These are phyloP conservation scores for Andrena dorsata DNA, from an alignment of 2,888 invertebrate species.

Conservation along the genomic window DNA sequence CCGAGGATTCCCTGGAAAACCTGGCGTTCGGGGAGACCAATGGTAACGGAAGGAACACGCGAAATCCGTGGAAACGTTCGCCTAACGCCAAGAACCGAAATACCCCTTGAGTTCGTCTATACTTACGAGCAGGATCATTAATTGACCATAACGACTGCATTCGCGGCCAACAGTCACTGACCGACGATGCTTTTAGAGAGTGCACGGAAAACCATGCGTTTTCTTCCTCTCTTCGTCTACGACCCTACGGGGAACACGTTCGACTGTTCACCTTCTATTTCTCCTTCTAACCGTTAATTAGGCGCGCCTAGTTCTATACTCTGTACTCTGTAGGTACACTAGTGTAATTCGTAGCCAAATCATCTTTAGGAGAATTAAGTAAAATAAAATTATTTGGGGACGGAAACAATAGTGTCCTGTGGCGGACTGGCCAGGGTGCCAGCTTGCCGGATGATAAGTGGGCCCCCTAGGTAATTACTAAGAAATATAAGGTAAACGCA, in stretches of 20 bases:
- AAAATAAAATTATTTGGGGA: too few relatives aligned
- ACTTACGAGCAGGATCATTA: slow-evolving; percentile 57
- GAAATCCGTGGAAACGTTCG: slow-evolving; percentile 55
- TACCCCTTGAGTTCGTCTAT: slow-evolving; percentile 47
- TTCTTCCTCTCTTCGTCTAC: neutral
- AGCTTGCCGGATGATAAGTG: too few relatives aligned
- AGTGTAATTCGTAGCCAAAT: too few relatives aligned
- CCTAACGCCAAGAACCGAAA: slow-evolving; percentile 56
- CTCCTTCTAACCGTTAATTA: neutral
- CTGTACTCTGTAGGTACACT: neutral
- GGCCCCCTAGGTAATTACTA: too few relatives aligned
- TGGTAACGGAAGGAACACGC: neutral
- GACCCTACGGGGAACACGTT: too few relatives aligned
- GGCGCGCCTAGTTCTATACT: neutral
- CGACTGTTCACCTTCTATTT: too few relatives aligned
- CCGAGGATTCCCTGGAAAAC: neutral
- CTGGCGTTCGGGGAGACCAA: neutral
- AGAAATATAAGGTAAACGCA: too few relatives aligned
- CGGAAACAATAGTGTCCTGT: too few relatives aligned
- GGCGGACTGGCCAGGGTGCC: too few relatives aligned
- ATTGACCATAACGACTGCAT: slow-evolving; percentile 47
- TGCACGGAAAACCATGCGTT: slow-evolving; percentile 54
- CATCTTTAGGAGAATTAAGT: too few relatives aligned
- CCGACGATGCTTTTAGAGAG: slow-evolving; percentile 53
- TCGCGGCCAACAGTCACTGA: slow-evolving; percentile 55